Evolutionary conservation across 2,888 invertebrate genomes (phyloP).

Genomic region (Drosophila melanosoma): DNA sequence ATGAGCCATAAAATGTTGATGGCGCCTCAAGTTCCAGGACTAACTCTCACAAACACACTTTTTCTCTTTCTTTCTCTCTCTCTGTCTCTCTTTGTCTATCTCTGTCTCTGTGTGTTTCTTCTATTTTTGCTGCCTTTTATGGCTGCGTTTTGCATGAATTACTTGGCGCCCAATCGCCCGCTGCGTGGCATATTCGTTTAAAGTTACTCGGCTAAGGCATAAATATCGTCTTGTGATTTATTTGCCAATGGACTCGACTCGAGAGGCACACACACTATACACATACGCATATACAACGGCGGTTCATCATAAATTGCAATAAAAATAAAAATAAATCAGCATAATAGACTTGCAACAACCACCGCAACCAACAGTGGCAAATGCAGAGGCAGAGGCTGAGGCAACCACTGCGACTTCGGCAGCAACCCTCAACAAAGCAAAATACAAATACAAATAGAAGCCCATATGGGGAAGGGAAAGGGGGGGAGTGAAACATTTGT

Average conservation of each 20-base stretch:
- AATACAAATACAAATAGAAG: conserved; percentile 12
- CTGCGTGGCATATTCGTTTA: conserved; percentile 38
- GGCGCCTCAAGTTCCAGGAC: conserved; percentile 48
- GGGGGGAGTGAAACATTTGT: conserved; percentile 9
- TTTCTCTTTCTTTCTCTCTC: not conserved
- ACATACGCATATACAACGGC: not conserved
- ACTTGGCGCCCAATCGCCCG: conserved; percentile 65
- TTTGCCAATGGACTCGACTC: conserved; percentile 55
- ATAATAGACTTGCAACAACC: conserved; percentile 76
- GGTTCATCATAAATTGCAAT: conserved; percentile 72
- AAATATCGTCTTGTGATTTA: conserved; percentile 66
- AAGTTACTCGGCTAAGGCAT: conserved; percentile 31
- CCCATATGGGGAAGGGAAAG: conserved; percentile 19
- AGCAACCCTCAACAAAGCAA: conserved; percentile 59
- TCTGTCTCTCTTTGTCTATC: not conserved
- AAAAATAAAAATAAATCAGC: conserved; percentile 78
- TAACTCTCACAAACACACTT: not conserved
- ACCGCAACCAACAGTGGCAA: conserved; percentile 38
- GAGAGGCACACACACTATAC: conserved; percentile 12
- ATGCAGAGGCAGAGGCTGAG: not conserved
- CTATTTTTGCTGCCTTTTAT: conserved; percentile 29
- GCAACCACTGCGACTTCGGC: conserved; percentile 2
- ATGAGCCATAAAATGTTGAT: conserved; percentile 33
- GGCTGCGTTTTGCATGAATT: conserved; percentile 61
- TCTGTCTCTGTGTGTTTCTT: not conserved